These are phyloP conservation scores for Eupithecia centaureata DNA, from an alignment of 2,888 invertebrate species.

Conservation along the genomic window DNA sequence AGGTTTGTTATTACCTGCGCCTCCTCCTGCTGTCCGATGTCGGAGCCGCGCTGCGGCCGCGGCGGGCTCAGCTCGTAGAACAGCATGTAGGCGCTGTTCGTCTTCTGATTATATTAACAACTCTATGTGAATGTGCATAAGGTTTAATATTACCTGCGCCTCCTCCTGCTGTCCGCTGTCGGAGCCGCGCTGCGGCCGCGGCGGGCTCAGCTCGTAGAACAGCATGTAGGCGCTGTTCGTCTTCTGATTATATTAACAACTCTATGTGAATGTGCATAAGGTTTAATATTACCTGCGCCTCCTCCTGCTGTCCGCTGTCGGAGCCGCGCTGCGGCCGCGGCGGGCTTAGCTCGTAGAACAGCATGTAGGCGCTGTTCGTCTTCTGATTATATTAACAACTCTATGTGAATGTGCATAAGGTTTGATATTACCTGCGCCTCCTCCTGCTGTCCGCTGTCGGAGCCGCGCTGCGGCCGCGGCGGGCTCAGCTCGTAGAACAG, in stretches of 20 bases:
- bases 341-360: conserved; percentile 95
- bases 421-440: conserved; percentile 69
- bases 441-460: conserved; percentile 69
- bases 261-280: not conserved
- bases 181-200: conserved; percentile 66
- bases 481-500: conserved; percentile 95
- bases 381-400: conserved; percentile 85
- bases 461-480: conserved; percentile 70
- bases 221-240: no score
- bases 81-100: no score
- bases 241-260: not conserved
- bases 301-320: conserved; percentile 69
- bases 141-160: conserved; percentile 61
- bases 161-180: conserved; percentile 71
- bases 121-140: no score
- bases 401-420: not conserved
- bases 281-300: conserved; percentile 67
- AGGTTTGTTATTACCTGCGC: conserved; percentile 61
- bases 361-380: conserved; percentile 98
- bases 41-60: conserved; percentile 69
- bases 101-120: no score
- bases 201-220: no score
- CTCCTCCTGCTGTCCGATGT: conserved; percentile 69
- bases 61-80: no score
- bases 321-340: conserved; percentile 72